Evolutionary conservation across 37 sponge, comb jelly and placozoan genomes (phyloP).

Genomic region (Spongilla lacustris): DNA sequence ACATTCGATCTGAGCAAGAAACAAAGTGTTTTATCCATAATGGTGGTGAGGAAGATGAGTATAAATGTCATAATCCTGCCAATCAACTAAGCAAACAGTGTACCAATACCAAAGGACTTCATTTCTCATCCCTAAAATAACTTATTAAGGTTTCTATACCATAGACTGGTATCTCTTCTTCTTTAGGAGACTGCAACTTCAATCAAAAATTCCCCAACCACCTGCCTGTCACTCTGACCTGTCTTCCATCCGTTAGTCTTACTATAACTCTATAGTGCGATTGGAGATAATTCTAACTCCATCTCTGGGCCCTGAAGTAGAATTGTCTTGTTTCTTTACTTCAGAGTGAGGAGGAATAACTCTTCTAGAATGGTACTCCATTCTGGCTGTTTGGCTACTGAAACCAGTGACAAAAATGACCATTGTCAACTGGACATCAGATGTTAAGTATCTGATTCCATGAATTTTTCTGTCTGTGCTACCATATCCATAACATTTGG

Average conservation of each 20-base stretch:
- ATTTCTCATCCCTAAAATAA: not conserved
- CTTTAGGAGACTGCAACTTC: not conserved
- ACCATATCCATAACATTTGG: slow-evolving; percentile 30
- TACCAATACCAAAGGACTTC: too few species aligned
- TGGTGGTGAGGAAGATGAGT: too few species aligned
- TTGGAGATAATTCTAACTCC: not conserved
- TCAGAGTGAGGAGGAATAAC: not conserved
- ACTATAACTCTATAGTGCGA: not conserved
- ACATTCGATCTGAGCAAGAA: too few species aligned
- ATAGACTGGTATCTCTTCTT: not conserved
- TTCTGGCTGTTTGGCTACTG: not conserved
- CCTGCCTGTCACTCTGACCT: not conserved
- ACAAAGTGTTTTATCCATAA: too few species aligned
- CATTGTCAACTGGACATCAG: slow-evolving; percentile 49
- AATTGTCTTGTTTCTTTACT: not conserved
- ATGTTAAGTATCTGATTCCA: slow-evolving; percentile 43
- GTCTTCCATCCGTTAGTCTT: not conserved
- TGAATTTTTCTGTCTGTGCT: slow-evolving; percentile 29
- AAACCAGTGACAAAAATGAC: slow-evolving; percentile 48
- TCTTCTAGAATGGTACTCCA: not conserved
- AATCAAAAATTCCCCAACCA: not conserved
- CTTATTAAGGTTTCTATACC: slow-evolving; percentile 20
- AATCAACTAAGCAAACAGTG: too few species aligned
- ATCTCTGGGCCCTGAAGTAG: not conserved
- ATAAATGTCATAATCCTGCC: too few species aligned